Conservation (phyloP, 2,797 vertebrate species). For the Cygnus olor region DNA sequence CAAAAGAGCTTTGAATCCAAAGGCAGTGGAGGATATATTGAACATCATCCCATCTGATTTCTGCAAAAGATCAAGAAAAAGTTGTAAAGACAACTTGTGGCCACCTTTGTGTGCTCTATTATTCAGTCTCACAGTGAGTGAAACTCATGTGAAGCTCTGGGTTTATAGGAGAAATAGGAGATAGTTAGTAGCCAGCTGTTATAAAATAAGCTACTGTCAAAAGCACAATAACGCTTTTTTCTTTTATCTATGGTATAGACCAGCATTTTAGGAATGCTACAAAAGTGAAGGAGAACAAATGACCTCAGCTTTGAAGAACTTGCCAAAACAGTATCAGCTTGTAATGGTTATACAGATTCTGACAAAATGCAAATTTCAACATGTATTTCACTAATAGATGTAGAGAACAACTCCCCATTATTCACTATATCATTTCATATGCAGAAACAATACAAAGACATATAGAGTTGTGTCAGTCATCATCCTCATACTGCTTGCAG, state of each 20-base stretch:
- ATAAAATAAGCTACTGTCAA: background rate
- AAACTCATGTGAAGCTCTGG: background rate
- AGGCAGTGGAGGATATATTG: background rate
- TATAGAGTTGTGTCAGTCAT: background rate
- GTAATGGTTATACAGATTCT: background rate
- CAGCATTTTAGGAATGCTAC: background rate
- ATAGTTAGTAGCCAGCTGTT: no score
- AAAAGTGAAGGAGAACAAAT: background rate
- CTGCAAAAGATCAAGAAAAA: background rate
- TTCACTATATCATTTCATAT: background rate
- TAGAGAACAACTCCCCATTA: background rate
- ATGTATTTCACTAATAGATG: background rate
- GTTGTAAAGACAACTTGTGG: background rate
- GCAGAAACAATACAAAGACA: background rate
- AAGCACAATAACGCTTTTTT: background rate
- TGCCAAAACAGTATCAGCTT: background rate
- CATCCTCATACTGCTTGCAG: background rate
- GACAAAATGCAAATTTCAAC: background rate
- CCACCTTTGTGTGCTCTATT: fast-evolving
- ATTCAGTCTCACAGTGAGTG: background rate
- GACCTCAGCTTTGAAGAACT: background rate
- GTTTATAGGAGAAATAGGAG: background rate
- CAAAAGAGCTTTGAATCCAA: background rate
- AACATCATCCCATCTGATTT: background rate
- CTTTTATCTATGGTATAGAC: background rate